phyloP scores from a whole-genome alignment of 2,113 vertebrate species.

The Eidolon helvum region DNA sequence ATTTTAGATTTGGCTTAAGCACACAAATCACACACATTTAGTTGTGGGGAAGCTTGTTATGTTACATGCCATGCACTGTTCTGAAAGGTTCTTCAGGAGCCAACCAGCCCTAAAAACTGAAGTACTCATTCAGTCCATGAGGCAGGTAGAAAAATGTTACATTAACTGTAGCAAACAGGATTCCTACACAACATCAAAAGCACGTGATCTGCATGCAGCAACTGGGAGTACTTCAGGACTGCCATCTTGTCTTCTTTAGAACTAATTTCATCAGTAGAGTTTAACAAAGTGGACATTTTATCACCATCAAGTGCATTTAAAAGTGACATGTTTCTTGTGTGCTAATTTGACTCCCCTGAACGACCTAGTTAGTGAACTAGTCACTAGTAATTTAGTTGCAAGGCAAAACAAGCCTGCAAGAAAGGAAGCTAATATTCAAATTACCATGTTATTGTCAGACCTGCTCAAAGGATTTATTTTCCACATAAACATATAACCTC shows the following conservation, averaged over 20 bases:
- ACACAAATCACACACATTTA: neutral
- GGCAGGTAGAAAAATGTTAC: neutral
- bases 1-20: neutral
- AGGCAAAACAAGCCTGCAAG: neutral
- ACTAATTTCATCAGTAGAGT: neutral
- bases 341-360: neutral
- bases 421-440: slow-evolving; percentile 32
- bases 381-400: neutral
- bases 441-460: neutral
- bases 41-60: neutral
- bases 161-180: neutral
- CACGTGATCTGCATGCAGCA: neutral
- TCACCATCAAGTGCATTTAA: neutral
- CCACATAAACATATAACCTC: slow-evolving; percentile 65
- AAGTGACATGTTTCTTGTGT: neutral
- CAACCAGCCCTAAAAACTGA: neutral
- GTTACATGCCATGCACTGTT: neutral
- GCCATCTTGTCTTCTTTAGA: neutral
- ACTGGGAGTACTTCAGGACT: neutral
- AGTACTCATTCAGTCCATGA: neutral
- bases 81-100: neutral
- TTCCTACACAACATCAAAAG: neutral
- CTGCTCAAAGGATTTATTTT: slow-evolving; percentile 32
- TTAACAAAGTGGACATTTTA: neutral
- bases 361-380: neutral